Evolutionary conservation across 2,888 invertebrate genomes (phyloP), one percentile per base, ranked within the genome.

Genomic region (Andrena dorsata): DNA sequence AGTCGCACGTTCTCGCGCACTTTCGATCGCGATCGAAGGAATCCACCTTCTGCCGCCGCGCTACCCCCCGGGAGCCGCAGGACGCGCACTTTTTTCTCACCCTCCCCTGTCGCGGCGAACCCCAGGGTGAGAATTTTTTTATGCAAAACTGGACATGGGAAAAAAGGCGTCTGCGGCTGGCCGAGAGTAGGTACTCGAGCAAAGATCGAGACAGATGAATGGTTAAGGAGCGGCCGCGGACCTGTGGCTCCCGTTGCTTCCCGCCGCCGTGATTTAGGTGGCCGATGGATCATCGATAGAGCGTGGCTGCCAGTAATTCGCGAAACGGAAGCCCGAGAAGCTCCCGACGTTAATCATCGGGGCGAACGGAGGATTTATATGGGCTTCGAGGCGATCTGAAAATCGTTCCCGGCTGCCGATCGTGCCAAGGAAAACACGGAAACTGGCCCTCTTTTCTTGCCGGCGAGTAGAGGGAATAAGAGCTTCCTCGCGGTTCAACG

Each of bases 91-190:
- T 87, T 58, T 58, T 58, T 23, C 64, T 80, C 75, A 76, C 76
- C 79, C 79, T 74, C 66, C 70, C 68, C 63, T 53, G 53, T 49
- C 63, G 26, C 68, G 23, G 53, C 63, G 58, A 69, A 47, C 73
- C 10, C 28, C 85, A 88, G 89, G 90, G 91, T 92, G 92, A 92
- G 93, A 93, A 92, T 90, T 93, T 92, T 92, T 92, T 93, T 92
- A 92, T 91, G 91, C 92, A 90, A 92, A 91, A 92, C 91, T 92
- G 93, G 93, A 93, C 93, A 93, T 93, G 93, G 93, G 93, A 93
- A 93, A 93, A 88, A 83, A 84, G 47, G 65, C 26, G 49, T 8
- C 75, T 76, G 61, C 51, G 82, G 80, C 56, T 71, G 65, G 4
- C 2, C 56, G 23, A 47, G 58, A 8, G 47, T 47, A 41, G 72